These are phyloP conservation scores for Gavialis gangeticus DNA, from an alignment of 2,113 vertebrate species.

Conservation along the genomic window DNA sequence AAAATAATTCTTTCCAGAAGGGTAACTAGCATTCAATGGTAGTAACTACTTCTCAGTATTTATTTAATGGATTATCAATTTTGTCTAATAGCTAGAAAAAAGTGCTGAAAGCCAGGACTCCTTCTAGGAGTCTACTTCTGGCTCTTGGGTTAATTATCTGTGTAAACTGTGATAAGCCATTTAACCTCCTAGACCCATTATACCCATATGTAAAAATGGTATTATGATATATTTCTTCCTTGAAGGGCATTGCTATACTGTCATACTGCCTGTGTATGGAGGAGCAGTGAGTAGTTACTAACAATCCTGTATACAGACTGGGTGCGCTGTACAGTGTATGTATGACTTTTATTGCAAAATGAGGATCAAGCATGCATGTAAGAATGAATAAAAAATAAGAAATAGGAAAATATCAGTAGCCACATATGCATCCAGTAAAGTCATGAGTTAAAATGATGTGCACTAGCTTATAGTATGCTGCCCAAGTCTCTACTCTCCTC, in stretches of 20 bases:
- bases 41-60: not conserved
- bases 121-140: not conserved
- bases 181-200: not conserved
- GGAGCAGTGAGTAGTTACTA: not conserved
- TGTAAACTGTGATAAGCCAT: not conserved
- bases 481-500: not conserved
- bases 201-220: not conserved
- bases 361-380: too few relatives aligned
- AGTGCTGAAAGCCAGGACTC: not conserved
- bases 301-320: not conserved
- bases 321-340: not conserved
- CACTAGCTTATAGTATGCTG: not conserved
- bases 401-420: not conserved
- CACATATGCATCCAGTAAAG: not conserved
- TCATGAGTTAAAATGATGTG: too few relatives aligned
- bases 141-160: not conserved
- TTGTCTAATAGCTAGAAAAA: not conserved
- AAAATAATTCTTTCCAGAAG: not conserved
- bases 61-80: not conserved
- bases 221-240: not conserved
- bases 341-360: not conserved
- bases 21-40: not conserved
- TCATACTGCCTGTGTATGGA: not conserved
- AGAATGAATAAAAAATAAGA: not conserved
- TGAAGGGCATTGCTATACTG: accelerated